Percentiles rank a stretch among this genome's conserved stretches.
Conservation (phyloP, 2,888 invertebrate species). For the Callosobruchus maculatus region DNA sequence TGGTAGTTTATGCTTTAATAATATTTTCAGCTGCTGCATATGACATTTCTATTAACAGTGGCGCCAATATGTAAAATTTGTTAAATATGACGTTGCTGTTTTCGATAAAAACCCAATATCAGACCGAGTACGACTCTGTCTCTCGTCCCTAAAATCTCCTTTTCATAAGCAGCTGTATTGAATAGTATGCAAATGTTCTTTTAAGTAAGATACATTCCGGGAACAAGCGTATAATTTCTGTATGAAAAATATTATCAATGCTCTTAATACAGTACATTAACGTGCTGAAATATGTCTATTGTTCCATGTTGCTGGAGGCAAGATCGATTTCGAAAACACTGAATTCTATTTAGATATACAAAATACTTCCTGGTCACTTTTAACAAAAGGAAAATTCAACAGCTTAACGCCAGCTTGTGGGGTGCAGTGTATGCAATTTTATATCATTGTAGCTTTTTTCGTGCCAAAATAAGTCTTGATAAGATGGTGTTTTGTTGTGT, state of each 20-base stretch:
- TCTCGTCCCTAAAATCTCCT: not conserved
- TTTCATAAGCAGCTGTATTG: not conserved
- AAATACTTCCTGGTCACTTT: not conserved
- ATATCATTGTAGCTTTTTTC: not conserved
- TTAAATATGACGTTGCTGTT: too few species aligned
- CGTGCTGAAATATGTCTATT: not conserved
- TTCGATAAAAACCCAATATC: too few species aligned
- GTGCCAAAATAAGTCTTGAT: not conserved
- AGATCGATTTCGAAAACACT: not conserved
- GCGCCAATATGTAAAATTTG: too few species aligned
- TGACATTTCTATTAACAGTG: too few species aligned
- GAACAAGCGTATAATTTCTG: not conserved
- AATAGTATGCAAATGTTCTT: not conserved
- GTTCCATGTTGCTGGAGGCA: not conserved
- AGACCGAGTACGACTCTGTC: not conserved
- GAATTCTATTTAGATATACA: not conserved
- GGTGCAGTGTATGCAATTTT: not conserved
- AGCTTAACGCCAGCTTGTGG: not conserved
- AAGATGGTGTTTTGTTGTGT: not conserved
- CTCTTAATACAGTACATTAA: not conserved
- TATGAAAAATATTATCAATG: not conserved
- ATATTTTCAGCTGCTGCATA: too few species aligned
- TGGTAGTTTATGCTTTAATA: too few species aligned
- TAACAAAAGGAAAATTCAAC: not conserved
- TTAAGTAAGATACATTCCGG: not conserved